These are phyloP conservation scores for Gallinago media DNA, from an alignment of 2,113 vertebrate genomes.

Conservation along the genomic window DNA sequence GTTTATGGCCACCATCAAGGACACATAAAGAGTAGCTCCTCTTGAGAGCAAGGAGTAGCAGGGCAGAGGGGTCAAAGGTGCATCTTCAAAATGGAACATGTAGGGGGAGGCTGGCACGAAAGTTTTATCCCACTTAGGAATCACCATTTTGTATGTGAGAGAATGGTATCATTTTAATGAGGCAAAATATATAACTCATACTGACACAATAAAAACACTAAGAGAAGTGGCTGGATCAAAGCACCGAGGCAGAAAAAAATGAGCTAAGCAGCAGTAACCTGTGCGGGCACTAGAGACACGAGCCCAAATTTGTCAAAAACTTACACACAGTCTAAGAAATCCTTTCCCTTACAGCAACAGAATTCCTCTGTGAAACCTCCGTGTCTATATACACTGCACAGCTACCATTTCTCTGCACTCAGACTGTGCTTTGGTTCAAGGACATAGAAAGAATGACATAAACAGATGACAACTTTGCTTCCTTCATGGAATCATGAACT, in stretches of 20 bases:
- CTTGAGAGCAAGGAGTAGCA: background rate
- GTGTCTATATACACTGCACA: background rate
- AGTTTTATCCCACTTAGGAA: background rate
- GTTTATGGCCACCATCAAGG: background rate
- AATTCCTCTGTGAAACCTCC: background rate
- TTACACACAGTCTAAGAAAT: background rate
- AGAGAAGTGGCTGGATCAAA: background rate
- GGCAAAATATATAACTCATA: background rate
- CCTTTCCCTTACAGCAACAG: background rate
- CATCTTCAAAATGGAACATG: fast-evolving
- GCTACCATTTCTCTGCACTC: fast-evolving
- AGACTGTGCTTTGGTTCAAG: background rate
- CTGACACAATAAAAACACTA: background rate
- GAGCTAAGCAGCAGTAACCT: background rate
- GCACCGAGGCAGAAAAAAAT: background rate
- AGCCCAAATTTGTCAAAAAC: background rate
- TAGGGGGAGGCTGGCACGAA: fast-evolving
- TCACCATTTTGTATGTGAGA: background rate
- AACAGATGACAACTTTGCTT: background rate
- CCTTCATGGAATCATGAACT: background rate
- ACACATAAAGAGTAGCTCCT: background rate
- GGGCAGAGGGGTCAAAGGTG: background rate
- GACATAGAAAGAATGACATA: background rate
- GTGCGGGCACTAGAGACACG: background rate
- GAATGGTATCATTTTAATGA: background rate